Base-by-base conservation (phyloP, 2,113 vertebrate genomes). In the Scolopax mira region DNA sequence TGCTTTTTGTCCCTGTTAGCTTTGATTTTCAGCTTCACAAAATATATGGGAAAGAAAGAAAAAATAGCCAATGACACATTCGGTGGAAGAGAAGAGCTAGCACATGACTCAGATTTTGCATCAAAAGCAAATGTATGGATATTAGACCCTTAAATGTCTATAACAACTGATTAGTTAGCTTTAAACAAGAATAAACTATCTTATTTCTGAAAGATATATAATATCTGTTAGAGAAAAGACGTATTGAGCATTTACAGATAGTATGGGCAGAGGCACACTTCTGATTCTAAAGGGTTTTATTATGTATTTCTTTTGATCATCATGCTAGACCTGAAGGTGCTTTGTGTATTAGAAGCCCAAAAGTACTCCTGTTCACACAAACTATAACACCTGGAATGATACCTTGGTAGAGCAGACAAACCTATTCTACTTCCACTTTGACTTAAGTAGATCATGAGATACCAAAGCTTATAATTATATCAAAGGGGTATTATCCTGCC, bases 11-110 rank as follows among this genome's bases (percentile, higher is more conserved):
- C 92, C 85, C 87, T 95, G 79, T 69, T 95, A 95, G 94, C 97
- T 97, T 96, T 98, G 95, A 97, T 97, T 96, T 96, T 93, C 93
- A 93, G 94, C 96, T 97, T 97, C 94, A 55, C 94, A 95, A 97
- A 94, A 93, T 97, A 95, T 91, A 72, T 71, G 62, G 60, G 48
- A 75, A 91, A 83, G 95, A 93, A 93, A 79, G 64, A 90, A 96
- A 97, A 96, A 80, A 94, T 94, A 94, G 69, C 85, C 73, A 72
- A 35, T 91, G 94, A 96, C 93, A 96, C 51, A 89, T 93, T 57
- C 54, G 21, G 72, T 89, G 81, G 89, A 92, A 94, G 41, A 67
- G 95, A 80, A 80, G 57, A 96, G 89, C 61, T 93, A 93, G 42
- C 42, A 42, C 33, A 15, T 70, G 85, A 95, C 62, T 92, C 51